Conservation (phyloP, 1,140 invertebrate genomes). For the Oreohelix idahoensis region DNA sequence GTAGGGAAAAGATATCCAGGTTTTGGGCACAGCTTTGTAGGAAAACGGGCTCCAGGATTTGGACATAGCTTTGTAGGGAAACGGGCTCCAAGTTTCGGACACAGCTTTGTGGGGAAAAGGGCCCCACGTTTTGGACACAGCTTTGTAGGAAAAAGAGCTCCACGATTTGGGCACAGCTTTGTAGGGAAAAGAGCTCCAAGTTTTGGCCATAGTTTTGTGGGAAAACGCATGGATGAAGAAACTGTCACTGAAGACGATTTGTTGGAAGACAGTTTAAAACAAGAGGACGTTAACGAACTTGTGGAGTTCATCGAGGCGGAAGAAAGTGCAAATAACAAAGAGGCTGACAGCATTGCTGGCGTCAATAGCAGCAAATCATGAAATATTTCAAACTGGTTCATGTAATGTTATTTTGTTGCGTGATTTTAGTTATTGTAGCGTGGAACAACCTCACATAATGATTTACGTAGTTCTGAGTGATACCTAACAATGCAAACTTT, state of each 20-base stretch:
- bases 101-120: conserved; percentile 45
- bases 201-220: conserved; percentile 38
- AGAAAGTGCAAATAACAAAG: neutral
- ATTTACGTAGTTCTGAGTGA: neutral
- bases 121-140: conserved; percentile 27
- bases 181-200: conserved; percentile 1
- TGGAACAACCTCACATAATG: neutral
- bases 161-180: neutral
- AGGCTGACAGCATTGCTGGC: neutral
- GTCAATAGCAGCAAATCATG: neutral
- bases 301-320: neutral
- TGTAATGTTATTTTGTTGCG: neutral
- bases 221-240: conserved; percentile 12
- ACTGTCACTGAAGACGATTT: neutral
- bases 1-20: conserved; percentile 36
- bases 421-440: neutral
- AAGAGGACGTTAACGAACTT: neutral
- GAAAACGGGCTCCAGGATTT: conserved; percentile 39
- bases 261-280: neutral
- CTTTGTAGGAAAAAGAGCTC: conserved; percentile 36
- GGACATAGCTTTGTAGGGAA: conserved; percentile 27
- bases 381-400: neutral
- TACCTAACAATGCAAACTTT: neutral
- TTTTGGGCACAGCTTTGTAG: conserved; percentile 30
- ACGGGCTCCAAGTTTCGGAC: conserved; percentile 1